Percentiles rank a stretch among this genome's conserved stretches.
Conservation (phyloP, 2,888 invertebrate genomes). For the Nysson spinosus region DNA sequence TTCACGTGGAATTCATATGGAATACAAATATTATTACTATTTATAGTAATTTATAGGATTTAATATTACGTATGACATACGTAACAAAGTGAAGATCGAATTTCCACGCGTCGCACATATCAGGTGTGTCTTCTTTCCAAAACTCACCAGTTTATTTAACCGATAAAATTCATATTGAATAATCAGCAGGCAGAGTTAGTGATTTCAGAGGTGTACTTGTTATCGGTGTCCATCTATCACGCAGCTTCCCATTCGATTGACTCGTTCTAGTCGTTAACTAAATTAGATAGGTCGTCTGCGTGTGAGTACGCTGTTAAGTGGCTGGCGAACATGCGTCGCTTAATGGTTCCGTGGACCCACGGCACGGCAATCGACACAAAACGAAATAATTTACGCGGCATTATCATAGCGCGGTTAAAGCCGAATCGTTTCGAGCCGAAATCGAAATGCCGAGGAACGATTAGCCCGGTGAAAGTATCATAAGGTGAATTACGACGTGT, state of each 20-base stretch:
- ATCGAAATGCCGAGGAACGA: constrained; percentile 29
- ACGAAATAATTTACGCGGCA: constrained; percentile 52
- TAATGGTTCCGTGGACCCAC: constrained; percentile 19
- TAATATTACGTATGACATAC: no score
- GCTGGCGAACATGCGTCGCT: constrained; percentile 7
- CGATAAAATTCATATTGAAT: no score
- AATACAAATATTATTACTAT: no score
- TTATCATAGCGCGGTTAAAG: constrained; percentile 22
- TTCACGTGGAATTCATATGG: no score
- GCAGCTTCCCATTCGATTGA: constrained; percentile 35
- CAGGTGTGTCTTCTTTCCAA: no score
- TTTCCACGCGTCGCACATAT: no score
- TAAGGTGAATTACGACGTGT: constrained; percentile 46
- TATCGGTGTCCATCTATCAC: constrained; percentile 20
- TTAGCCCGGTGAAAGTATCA: constrained; percentile 51
- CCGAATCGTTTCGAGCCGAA: constrained; percentile 22
- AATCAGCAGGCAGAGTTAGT: no score
- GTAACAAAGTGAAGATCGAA: no score
- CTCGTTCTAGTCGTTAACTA: constrained; percentile 45
- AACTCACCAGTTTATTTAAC: no score
- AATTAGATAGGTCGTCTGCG: constrained; percentile 38
- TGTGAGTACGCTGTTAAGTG: constrained; percentile 9
- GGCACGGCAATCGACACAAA: constrained; percentile 23
- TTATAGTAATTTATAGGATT: no score
- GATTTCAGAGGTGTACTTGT: no score